Base-by-base conservation (phyloP, 23 tunicate genomes). In the Ascidia mentula region DNA sequence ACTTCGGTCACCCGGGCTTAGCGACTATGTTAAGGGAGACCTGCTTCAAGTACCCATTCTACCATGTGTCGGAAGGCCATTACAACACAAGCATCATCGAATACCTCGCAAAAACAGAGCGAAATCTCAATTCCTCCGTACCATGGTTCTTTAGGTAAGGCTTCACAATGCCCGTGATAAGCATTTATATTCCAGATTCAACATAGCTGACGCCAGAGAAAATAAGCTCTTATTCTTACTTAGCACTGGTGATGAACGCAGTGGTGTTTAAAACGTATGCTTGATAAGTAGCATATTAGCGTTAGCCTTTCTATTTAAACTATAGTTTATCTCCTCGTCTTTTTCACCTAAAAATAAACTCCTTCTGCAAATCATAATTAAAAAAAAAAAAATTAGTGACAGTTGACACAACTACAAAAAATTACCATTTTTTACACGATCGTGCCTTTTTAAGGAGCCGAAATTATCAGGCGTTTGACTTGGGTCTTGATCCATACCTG, bases 121-220 rank as follows among this genome's bases (percentile, higher is more conserved):
- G 73, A 35, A 46, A 46, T 32, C 72, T 82, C 6, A 82, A 82
- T 32, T 17, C 34, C 37, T 82, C 86, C 34, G 60, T 82, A 35
- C 86, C 86, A 0, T 82, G 86, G 86, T 82, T 45, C 46, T 82
- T 82, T 72, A 82, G 86, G 86, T 82, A 73, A 42, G 75, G n/a
- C n/a, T n/a, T 53, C 1, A n/a, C n/a, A n/a, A n/a, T 53, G 7
- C 24, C 24, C 12, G 24, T 3, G 2, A 5, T 28, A 5, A 28
- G 24, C 22, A 9, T 20, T 28, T 3, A 3, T 26, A 28, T 20
- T 28, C 1, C 24, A 28, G 24, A 53, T 3, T n/a, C n/a, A n/a
- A n/a, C n/a, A n/a, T n/a, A n/a, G n/a, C n/a, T n/a, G n/a, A n/a
- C n/a, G n/a, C n/a, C n/a, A n/a, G n/a, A n/a, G n/a, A n/a, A n/a